Evolutionary conservation across 30 jellyfish, hydroid and myxozoan species (phyloP).

Genomic region (Cassiopea xamachana): DNA sequence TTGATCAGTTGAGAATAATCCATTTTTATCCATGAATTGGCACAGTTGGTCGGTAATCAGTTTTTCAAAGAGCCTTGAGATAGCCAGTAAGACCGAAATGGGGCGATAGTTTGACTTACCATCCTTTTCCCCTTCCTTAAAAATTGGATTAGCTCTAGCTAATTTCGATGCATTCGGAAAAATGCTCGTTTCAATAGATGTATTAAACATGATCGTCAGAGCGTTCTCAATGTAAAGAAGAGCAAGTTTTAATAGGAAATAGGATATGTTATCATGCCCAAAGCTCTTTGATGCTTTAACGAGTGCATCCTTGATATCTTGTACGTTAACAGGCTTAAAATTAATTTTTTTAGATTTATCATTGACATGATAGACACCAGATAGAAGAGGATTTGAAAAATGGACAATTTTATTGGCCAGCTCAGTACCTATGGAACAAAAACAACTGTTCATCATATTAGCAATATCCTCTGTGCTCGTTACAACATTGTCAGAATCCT

Average conservation of each 20-base stretch:
- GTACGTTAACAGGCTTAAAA: not conserved
- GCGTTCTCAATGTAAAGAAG: conserved; percentile 27
- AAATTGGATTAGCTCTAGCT: conserved; percentile 48
- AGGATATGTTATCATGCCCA: conserved; percentile 1
- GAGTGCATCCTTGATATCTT: conserved; percentile 22
- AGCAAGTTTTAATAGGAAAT: not conserved
- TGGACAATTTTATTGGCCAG: not conserved
- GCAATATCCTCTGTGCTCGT: not conserved
- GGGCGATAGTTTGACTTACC: conserved; percentile 32
- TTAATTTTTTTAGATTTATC: not conserved
- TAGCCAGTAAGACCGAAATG: conserved; percentile 36
- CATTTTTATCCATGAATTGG: conserved; percentile 35
- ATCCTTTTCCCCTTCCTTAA: conserved; percentile 20
- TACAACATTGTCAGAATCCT: no score
- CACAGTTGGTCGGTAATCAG: conserved; percentile 44
- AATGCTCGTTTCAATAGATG: conserved; percentile 46
- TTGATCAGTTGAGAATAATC: conserved; percentile 22
- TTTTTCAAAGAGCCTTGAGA: conserved; percentile 37
- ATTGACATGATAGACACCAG: not conserved
- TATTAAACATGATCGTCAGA: conserved; percentile 37
- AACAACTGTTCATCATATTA: not conserved
- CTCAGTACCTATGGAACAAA: conserved; percentile 4
- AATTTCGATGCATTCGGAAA: conserved; percentile 54
- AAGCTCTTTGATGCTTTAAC: conserved; percentile 41
- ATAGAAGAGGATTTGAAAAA: not conserved